Percentiles rank a stretch among this genome's conserved stretches.
phyloP scores from a whole-genome alignment of 2,797 vertebrate genomes.

The Onychomys torridus region DNA sequence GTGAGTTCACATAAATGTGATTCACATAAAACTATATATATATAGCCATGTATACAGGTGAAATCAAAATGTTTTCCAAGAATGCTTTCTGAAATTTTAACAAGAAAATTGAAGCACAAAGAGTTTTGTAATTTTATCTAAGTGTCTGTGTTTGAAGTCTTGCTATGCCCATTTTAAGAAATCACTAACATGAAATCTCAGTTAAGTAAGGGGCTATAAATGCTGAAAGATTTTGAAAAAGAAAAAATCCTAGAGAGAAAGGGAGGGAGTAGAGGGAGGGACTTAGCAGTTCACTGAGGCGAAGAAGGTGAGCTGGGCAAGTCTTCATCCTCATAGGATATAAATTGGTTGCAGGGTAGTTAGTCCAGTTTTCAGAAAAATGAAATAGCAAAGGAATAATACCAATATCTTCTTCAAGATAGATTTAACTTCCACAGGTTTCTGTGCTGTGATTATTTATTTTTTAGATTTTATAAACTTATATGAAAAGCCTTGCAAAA shows the following conservation, averaged over 20 bases:
- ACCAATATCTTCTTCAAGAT: neutral
- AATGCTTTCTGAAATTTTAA: constrained; percentile 71
- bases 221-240: neutral
- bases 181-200: neutral
- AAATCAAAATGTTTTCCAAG: constrained; percentile 50
- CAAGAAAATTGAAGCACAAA: constrained; percentile 28
- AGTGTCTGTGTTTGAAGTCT: constrained; percentile 22
- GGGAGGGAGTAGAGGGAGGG: too few species aligned
- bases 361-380: constrained; percentile 53
- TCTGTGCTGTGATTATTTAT: neutral
- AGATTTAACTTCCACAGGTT: neutral
- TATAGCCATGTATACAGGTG: neutral
- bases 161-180: neutral
- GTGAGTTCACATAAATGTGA: constrained; percentile 15
- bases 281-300: neutral
- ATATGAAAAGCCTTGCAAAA: neutral
- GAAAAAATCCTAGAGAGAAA: neutral
- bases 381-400: constrained; percentile 29
- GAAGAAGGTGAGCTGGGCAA: neutral
- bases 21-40: constrained; percentile 49
- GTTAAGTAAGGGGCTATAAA: neutral
- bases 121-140: constrained; percentile 56
- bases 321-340: neutral
- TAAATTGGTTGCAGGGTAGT: neutral
- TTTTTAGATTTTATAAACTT: neutral